Evolutionary conservation across 2,888 invertebrate genomes (phyloP).

Genomic region (Lycia hirtaria): DNA sequence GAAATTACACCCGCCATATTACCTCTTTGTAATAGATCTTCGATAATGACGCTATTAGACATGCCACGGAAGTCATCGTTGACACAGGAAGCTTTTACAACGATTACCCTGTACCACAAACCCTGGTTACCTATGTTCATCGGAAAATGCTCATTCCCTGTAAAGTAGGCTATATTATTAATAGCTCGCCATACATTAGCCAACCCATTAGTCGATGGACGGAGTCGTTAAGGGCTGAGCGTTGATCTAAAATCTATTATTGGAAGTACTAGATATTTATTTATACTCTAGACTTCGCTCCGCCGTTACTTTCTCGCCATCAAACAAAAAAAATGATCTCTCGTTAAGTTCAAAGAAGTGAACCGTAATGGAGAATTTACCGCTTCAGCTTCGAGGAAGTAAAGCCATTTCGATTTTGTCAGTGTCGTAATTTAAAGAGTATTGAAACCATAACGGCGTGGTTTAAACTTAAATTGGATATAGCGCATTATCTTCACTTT

Average conservation of each 20-base stretch:
- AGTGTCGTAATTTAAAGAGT: constrained; percentile 27
- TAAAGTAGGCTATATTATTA: constrained; percentile 66
- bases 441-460: constrained; percentile 28
- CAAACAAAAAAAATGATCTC: constrained; percentile 5
- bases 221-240: constrained; percentile 65
- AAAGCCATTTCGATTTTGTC: constrained; percentile 25
- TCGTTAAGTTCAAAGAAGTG: constrained; percentile 12
- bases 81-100: constrained; percentile 30
- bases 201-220: constrained; percentile 67
- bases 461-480: constrained; percentile 32
- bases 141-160: constrained; percentile 51
- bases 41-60: constrained; percentile 11
- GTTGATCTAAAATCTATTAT: constrained; percentile 71
- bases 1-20: constrained; percentile 5
- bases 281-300: constrained; percentile 26
- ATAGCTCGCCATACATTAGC: constrained; percentile 70
- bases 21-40: constrained; percentile 13
- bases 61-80: constrained; percentile 20
- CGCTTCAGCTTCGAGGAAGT: constrained; percentile 20
- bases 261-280: constrained; percentile 50
- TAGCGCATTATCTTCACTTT: constrained; percentile 34
- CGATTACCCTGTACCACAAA: constrained; percentile 31
- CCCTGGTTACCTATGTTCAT: constrained; percentile 44
- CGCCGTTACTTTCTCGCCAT: constrained; percentile 9
- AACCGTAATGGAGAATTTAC: constrained; percentile 25